Evolutionary conservation across 92 coral and sea anemone genomes (phyloP).

Genomic region (Epizoanthus fatuus): DNA sequence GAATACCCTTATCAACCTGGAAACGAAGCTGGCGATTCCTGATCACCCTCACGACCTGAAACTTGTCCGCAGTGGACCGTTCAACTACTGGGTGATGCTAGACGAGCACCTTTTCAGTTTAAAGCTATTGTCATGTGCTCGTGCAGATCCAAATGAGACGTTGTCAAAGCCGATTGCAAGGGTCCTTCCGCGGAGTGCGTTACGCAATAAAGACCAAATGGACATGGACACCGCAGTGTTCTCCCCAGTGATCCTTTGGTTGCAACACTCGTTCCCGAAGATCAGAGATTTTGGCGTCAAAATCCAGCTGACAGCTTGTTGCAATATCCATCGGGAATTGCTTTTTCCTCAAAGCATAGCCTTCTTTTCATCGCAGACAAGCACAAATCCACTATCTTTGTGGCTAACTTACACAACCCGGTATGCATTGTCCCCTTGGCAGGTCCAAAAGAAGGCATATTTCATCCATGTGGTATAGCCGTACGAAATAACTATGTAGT

Average conservation of each 20-base stretch:
- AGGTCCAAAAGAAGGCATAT: constrained; percentile 61
- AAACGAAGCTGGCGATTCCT: constrained; percentile 30
- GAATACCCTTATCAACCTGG: constrained; percentile 5
- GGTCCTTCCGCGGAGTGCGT: constrained; percentile 53
- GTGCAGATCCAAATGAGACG: constrained; percentile 47
- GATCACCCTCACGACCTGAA: constrained; percentile 59
- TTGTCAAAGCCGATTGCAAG: constrained; percentile 65
- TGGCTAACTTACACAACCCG: constrained; percentile 72
- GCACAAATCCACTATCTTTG: constrained; percentile 60
- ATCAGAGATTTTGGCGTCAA: no score
- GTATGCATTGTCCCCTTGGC: constrained; percentile 59
- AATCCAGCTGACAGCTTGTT: no score
- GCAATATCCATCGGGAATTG: no score
- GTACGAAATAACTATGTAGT: constrained; percentile 35
- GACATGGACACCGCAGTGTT: constrained; percentile 34
- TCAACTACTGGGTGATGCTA: no score
- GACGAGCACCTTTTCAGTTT: no score
- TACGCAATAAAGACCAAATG: constrained; percentile 70
- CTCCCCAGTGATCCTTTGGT: no score
- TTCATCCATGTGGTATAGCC: constrained; percentile 44
- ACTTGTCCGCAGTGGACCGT: constrained; percentile 60
- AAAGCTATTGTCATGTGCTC: constrained; percentile 47
- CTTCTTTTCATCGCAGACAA: constrained; percentile 36
- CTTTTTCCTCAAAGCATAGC: no score
- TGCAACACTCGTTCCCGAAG: no score